Base-by-base conservation (phyloP, 2,113 vertebrate species). In the Trochalopteron elliotii region DNA sequence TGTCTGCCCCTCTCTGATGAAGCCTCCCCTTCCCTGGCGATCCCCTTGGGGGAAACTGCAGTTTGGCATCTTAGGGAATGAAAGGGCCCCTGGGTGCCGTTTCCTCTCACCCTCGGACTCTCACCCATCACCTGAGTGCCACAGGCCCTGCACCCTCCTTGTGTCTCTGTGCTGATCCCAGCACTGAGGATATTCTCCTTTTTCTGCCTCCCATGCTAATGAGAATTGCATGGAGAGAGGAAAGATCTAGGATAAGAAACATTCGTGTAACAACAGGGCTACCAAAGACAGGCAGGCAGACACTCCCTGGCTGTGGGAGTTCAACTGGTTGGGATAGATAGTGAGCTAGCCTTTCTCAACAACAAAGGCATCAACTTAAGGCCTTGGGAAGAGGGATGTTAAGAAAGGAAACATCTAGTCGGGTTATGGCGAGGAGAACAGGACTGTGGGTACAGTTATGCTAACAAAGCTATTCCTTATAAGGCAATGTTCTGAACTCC, bases 121-220 rank as follows among this genome's bases (percentile, higher is more conserved):
- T 5, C 27, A 49, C 17, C 47, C 56, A 17, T 7, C 6, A 1
- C 5, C 45, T 20, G 30, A 2, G 3, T 40, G 60, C 39, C 45
- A n/a, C 0, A 0, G 71, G 4, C 42, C 39, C 37, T 8, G 5
- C 0, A 0, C n/a, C 27, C 52, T 39, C 28, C 37, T 76, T 2
- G 0, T 7, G 18, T 12, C 47, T 16, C 18, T 35, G 17, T 11
- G 52, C 27, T 10, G 9, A 28, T 49, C 31, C 21, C 49, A 30
- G 28, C 31, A 15, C 39, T 1, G 4, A 59, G 19, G 18, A 30
- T 11, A 14, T 44, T 53, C 22, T 30, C n/a, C 7, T 15, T 68
- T 55, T 40, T 39, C 59, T 49, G 28, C 37, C 63, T 63, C n/a
- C 69, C 5, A 1, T 28, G 44, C 12, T 60, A 47, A 50, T 7